Base-by-base conservation (phyloP, 2,113 vertebrate species). In the Phocoena phocoena region DNA sequence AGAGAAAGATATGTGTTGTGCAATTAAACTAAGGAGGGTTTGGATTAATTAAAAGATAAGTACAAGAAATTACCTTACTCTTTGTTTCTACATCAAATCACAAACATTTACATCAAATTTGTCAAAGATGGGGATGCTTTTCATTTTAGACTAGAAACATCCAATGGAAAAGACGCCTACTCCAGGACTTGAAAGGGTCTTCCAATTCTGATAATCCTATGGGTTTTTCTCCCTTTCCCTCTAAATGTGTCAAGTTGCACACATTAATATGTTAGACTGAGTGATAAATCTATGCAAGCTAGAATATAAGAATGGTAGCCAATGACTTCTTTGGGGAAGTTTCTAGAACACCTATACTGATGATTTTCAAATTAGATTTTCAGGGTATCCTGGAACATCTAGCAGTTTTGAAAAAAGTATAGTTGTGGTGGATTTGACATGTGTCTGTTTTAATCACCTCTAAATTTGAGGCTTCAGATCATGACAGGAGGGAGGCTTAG, bases 101-200 rank as follows among this genome's bases (percentile, higher is more conserved):
- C 23, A 91, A 63, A 83, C 36, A 28, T 65, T 90, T 84, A 26
- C 28, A 21, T 74, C 74, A 94, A 96, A 92, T 85, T 71, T 95
- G 55, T 91, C 58, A 90, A 97, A 85, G 36, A 2, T 95, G 81
- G 90, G 21, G 82, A 96, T n/a, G 1, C 70, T 90, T 92, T 82
- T 74, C 18, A 31, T 79, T 77, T 81, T 81, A 94, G 62, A 95
- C 20, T 89, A 76, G 1, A 94, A 89, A 91, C 9, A 65, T 33
- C 50, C 7, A 41, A 2, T 21, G 15, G 26, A 85, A 80, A 70
- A 62, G 20, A 38, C 3, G n/a, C 10, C 7, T 55, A 7, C n/a
- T 81, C n/a, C 26, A 67, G 85, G 47, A 91, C 81, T 87, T 90
- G 79, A 96, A 70, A 96, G 5, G 47, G 26, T 81, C 84, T 97